Evolutionary conservation across 2,797 vertebrate species (phyloP), one percentile per base, ranked within the genome.

Genomic region (Novumbra hubbsi): DNA sequence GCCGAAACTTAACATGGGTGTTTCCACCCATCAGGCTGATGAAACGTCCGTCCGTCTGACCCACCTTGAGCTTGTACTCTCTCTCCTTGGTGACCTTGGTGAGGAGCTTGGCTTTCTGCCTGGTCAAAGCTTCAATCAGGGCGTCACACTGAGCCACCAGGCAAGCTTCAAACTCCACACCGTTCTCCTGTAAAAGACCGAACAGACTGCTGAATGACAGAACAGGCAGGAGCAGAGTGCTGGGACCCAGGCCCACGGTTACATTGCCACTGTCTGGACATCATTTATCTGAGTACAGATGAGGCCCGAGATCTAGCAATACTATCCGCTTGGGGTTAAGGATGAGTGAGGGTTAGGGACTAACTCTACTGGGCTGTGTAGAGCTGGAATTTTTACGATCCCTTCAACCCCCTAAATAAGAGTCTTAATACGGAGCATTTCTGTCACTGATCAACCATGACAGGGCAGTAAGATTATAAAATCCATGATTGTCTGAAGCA

Each of bases 51-150:
- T 27, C 21, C 41, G 27, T 74, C 34, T 32, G 69, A 72, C 90
- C 83, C 78, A 98, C 98, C 96, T 99, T 99, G 66, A 98, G 88
- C 67, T 99, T 99, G 91, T 97, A 96, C 76, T 99, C 97, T 66
- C 96, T 95, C 90, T 99, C 98, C 88, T 98, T 98, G 73, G 96
- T 96, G 90, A 99, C 96, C 90, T 98, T 98, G 77, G 97, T 99
- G 88, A 99, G 97, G 77, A 99, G 92, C 75, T 99, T 98, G 82
- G 97, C 97, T 86, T 98, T 99, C 88, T 98, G 97, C 70, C 98
- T 92, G 0, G 96, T 98, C 82, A 99, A 88, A 0, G 97, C 96
- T 19, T 99, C 98, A 0, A 98, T 98, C 90, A 99, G 90, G 17
- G 98, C 95, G 66, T 99, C 98, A 4, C 97, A 99, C 91, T 99